Evolutionary conservation across 2,797 vertebrate species (phyloP).

Genomic region (Halcyon chelicuti): DNA sequence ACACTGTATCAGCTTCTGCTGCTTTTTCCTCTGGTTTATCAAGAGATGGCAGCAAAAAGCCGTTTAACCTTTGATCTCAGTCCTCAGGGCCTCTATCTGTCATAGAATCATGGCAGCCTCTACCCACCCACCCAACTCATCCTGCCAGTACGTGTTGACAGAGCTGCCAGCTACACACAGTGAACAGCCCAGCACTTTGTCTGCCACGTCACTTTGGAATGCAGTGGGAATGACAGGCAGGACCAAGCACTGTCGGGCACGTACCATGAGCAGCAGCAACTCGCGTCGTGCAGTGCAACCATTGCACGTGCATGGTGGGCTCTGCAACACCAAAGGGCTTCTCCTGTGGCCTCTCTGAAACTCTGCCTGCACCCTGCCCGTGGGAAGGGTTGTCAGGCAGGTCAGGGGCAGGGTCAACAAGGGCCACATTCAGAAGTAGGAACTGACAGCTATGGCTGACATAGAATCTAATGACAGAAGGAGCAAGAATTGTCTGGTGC

Average conservation of each 20-base stretch:
- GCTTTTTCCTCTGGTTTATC: slow-evolving; percentile 47
- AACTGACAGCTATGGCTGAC: neutral
- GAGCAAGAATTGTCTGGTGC: accelerated
- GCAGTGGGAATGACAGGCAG: accelerated
- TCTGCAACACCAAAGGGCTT: neutral
- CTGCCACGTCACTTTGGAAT: accelerated
- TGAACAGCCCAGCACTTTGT: neutral
- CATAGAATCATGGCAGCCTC: neutral
- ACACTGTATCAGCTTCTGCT: neutral
- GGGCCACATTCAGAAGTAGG: accelerated
- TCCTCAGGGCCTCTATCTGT: neutral
- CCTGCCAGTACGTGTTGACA: accelerated
- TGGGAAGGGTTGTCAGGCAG: neutral
- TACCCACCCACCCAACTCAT: neutral
- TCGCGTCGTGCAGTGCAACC: accelerated
- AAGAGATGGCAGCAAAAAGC: slow-evolving; percentile 72
- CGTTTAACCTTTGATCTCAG: slow-evolving; percentile 68
- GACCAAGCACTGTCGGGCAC: accelerated
- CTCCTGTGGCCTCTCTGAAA: neutral
- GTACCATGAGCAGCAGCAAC: accelerated
- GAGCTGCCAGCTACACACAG: neutral
- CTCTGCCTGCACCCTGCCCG: neutral
- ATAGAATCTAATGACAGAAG: accelerated
- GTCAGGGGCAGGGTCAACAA: neutral
- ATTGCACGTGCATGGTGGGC: accelerated